A percentile compares a stretch with the other conserved stretches of the same genome.
These are phyloP conservation scores for Columbina picui DNA, from an alignment of 2,113 vertebrate species.

Conservation along the genomic window DNA sequence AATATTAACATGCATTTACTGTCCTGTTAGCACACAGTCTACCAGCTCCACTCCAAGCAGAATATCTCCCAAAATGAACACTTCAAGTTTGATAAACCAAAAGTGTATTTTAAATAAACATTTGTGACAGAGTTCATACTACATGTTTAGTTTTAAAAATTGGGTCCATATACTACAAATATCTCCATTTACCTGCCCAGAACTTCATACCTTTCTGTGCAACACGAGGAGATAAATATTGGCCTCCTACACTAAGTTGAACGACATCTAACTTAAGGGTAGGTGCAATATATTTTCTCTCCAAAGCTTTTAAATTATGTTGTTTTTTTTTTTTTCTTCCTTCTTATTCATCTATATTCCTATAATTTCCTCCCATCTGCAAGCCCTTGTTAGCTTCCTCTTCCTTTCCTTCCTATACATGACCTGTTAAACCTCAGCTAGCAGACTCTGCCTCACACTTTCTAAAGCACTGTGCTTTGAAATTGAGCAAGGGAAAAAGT, in stretches of 20 bases:
- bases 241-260: neutral
- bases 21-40: neutral
- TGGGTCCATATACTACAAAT: neutral
- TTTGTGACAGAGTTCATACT: neutral
- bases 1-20: accelerated
- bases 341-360: neutral
- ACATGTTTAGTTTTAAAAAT: neutral
- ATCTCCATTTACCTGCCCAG: neutral
- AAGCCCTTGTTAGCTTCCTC: neutral
- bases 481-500: neutral
- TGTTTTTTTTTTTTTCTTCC: neutral
- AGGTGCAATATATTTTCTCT: neutral
- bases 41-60: neutral
- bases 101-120: neutral
- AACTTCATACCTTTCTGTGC: neutral
- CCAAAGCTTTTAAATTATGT: neutral
- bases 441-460: neutral
- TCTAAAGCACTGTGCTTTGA: neutral
- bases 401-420: neutral
- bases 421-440: neutral
- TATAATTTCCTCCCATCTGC: neutral
- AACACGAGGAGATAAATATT: neutral
- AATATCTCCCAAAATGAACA: neutral
- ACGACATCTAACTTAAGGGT: neutral
- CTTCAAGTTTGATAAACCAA: neutral